Percentiles rank a stretch among this genome's conserved stretches.
Evolutionary conservation across 2,888 invertebrate species (phyloP).

Genomic region (Catocala sponsa): DNA sequence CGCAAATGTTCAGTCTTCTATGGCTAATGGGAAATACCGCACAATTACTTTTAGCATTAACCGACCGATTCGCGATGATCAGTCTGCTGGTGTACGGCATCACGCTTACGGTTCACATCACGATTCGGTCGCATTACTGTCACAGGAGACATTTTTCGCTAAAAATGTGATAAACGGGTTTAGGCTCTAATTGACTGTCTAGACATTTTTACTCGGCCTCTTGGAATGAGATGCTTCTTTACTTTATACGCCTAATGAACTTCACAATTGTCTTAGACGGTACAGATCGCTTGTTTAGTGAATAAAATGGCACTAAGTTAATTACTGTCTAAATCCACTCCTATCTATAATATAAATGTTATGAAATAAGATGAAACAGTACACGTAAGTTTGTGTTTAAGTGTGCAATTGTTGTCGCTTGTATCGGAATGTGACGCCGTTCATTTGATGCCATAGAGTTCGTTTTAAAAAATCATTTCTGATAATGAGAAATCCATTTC

Average conservation of each 20-base stretch:
- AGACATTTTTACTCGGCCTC: conserved; percentile 57
- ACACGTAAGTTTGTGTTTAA: conserved; percentile 75
- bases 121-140: conserved; percentile 58
- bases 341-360: conserved; percentile 73
- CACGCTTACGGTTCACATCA: conserved; percentile 37
- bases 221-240: conserved; percentile 40
- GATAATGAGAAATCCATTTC: conserved; percentile 33
- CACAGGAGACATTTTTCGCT: conserved; percentile 69
- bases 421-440: conserved; percentile 35
- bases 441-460: conserved; percentile 64
- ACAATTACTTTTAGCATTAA: conserved; percentile 73
- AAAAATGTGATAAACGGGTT: conserved; percentile 79
- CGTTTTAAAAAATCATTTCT: conserved; percentile 38
- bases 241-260: conserved; percentile 54
- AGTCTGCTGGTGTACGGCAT: conserved; percentile 16
- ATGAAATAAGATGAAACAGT: conserved; percentile 72
- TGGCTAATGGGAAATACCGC: conserved; percentile 70
- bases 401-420: conserved; percentile 85
- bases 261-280: conserved; percentile 46
- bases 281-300: conserved; percentile 50
- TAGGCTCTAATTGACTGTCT: conserved; percentile 81
- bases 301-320: conserved; percentile 70
- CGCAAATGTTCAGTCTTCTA: conserved; percentile 48
- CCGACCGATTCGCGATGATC: conserved; percentile 59
- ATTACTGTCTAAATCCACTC: conserved; percentile 85